Base-by-base conservation (phyloP, 2,797 vertebrate species). In the Helarctos malayanus region DNA sequence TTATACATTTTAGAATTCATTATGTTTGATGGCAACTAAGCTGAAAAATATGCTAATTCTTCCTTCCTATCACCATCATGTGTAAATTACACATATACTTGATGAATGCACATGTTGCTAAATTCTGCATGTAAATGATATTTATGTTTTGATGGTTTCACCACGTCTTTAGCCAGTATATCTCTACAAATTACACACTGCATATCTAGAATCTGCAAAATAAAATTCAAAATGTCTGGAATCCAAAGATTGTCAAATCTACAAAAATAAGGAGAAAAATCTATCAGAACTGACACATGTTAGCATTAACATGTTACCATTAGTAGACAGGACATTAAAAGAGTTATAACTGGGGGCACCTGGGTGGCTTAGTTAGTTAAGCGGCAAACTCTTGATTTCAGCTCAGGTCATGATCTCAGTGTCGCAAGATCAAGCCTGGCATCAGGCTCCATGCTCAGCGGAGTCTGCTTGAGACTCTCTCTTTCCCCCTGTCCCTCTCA, bases 1-100 rank as follows among this genome's bases (percentile, higher is more conserved):
- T 80, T 35, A 38, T 68, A 89, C 29, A 92, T 89, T 94, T 96
- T 89, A 76, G 84, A 92, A 78, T 80, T 97, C 87, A 90, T 96
- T 93, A 81, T 92, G 41, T 96, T 96, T 95, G 76, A 80, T 88
- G 75, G 54, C 61, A 96, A 92, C 93, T 87, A 90, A 73, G 23
- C 75, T 69, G 41, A 65, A 90, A 93, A 80, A 71, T 91, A 52
- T 80, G 65, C 69, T 56, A 73, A 94, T 87, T 95, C 81, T 90
- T 41, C 49, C 89, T 84, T 85, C 65, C 68, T 81, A 71, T 90
- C 32, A 84, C 41, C 63, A 90, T 94, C 68, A 73, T 78, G 84
- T 92, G 91, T 85, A 90, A 94, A 95, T 91, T 88, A 65, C 35
- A 94, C 18, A 76, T 76, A 82, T 23, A 84, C 54, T 84, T 90